phyloP scores from a whole-genome alignment of 2,797 vertebrate genomes.

The Alosa sapidissima region DNA sequence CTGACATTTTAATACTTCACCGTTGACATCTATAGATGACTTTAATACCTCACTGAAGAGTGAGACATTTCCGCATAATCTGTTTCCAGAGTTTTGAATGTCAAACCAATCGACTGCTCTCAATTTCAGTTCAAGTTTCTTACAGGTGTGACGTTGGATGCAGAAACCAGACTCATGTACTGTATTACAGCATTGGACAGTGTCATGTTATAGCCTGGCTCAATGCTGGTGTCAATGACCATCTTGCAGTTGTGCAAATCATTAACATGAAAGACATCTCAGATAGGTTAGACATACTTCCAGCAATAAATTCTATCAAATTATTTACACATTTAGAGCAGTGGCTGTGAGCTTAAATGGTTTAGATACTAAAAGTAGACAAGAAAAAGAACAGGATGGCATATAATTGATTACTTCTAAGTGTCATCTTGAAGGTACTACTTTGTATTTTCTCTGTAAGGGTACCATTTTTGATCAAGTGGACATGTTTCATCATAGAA shows the following conservation, averaged over 20 bases:
- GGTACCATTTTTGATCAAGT: neutral
- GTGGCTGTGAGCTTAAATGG: neutral
- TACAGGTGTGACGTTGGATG: neutral
- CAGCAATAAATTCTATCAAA: neutral
- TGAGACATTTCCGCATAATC: neutral
- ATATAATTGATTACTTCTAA: neutral
- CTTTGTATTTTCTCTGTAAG: neutral
- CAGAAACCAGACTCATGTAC: neutral
- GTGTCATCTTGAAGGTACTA: neutral
- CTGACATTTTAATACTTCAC: conserved; percentile 1
- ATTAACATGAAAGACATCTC: neutral
- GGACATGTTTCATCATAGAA: neutral
- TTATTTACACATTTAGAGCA: neutral
- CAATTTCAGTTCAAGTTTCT: neutral
- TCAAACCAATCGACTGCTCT: neutral
- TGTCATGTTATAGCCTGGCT: neutral
- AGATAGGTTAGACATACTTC: neutral
- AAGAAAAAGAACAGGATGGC: neutral
- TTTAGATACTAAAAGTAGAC: neutral
- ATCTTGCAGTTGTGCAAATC: neutral
- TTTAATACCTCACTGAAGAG: neutral
- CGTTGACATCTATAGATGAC: neutral
- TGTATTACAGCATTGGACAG: neutral
- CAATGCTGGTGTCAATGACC: neutral
- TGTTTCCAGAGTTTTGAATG: neutral